Base-by-base conservation (phyloP, 2,797 vertebrate species). In the Sphenodon punctatus region DNA sequence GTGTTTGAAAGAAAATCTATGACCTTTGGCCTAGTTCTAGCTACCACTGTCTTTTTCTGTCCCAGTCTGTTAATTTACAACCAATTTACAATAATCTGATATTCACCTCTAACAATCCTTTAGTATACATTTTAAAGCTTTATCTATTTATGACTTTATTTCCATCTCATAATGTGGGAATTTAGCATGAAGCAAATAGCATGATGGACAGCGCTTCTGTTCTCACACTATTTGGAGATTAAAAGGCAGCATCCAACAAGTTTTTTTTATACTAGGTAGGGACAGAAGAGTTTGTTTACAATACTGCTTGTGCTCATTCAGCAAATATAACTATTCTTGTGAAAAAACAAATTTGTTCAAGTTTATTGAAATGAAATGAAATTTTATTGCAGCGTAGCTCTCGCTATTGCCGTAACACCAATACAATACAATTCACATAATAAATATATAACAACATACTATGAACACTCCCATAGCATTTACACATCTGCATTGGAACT, bases 221-320 rank as follows among this genome's bases (percentile, higher is more conserved):
- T 90, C 91, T 91, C 43, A 67, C 75, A 88, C 80, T 88, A 84
- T 88, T 81, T 45, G 16, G 76, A 78, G 74, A 70, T 84, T 85
- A 78, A 87, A 51, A 42, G 72, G 60, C 78, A 91, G 64, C 67
- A 38, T 75, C 77, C 74, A 9, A 73, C 81, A 64, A 56, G 80
- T 81, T 92, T 87, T n/a, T 81, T 87, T 89, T 94, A 68, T 90
- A 88, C 9, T 25, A 4, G 51, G 8, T 6, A n/a, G 46, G 61
- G 72, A 82, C 82, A 87, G 81, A 66, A 79, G 74, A 70, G 45
- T 63, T 75, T 70, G 14, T 25, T 75, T 58, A 25, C n/a, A 23
- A 7, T 64, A 15, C 56, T 46, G 20, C 15, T 55, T 83, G n/a
- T 69, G 30, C 15, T 63, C 69, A 66, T 45, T 60, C 86, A 76